Evolutionary conservation across 2,113 vertebrate species (phyloP).

Genomic region (Notarius quadriscutis): DNA sequence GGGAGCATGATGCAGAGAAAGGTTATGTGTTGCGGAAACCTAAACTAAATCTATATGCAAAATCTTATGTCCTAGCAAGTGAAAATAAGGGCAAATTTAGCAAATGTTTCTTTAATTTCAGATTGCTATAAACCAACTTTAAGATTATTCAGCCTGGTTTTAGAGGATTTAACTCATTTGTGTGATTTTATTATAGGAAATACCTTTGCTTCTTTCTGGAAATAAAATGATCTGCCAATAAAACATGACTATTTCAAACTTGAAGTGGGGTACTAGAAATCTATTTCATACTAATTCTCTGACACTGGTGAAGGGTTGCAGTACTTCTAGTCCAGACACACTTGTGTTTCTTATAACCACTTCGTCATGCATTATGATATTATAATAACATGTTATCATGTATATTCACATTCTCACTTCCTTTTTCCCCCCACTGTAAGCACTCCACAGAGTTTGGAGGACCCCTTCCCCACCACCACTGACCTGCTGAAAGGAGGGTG

Average conservation of each 20-base stretch:
- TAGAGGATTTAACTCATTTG: not conserved
- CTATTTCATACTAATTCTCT: constrained; percentile 19
- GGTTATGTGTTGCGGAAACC: not conserved
- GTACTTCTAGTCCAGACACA: not conserved
- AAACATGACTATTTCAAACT: not conserved
- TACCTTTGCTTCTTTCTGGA: not conserved
- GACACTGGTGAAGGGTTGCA: constrained; percentile 19
- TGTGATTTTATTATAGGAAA: too few species aligned
- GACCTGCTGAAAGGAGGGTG: constrained; percentile 64
- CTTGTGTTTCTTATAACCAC: not conserved
- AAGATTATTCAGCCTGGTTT: not conserved
- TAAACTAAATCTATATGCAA: not conserved
- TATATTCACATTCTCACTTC: constrained; percentile 35
- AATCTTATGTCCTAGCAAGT: not conserved
- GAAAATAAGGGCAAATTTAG: not conserved
- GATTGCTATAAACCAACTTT: not conserved
- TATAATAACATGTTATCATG: constrained; percentile 24
- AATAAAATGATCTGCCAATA: not conserved
- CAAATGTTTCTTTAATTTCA: not conserved
- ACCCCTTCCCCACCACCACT: constrained; percentile 56
- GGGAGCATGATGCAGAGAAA: not conserved
- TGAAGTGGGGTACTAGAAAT: constrained; percentile 57
- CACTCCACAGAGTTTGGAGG: constrained; percentile 56
- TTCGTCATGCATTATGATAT: not conserved
- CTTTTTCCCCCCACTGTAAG: not conserved